Evolutionary conservation across 2,888 invertebrate species (phyloP).

Genomic region (Callyntrura guangdongensis): DNA sequence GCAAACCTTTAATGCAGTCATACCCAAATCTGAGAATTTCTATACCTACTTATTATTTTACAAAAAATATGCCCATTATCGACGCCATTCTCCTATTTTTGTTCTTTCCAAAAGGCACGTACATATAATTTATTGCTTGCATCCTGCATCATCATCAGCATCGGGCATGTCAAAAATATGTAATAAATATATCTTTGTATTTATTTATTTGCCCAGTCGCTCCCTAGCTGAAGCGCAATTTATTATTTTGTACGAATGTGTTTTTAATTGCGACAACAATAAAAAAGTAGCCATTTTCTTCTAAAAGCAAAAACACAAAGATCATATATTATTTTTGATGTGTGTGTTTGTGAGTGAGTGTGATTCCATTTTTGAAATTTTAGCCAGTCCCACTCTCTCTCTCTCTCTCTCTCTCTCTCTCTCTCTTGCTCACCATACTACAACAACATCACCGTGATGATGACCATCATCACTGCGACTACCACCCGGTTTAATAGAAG

Average conservation of each 20-base stretch:
- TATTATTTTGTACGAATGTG: conserved; percentile 26
- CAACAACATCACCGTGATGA: too few species aligned
- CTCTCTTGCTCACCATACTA: too few species aligned
- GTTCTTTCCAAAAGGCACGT: neutral
- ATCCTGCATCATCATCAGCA: neutral
- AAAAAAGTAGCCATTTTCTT: conserved; percentile 51
- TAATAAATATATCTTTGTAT: neutral
- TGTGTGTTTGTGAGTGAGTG: conserved; percentile 32
- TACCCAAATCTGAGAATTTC: too few species aligned
- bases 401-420: too few species aligned
- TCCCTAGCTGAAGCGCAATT: too few species aligned
- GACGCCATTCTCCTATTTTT: neutral
- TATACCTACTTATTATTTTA: neutral
- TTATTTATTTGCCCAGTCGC: neutral
- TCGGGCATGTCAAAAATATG: conserved; percentile 17
- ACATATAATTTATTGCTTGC: conserved; percentile 30
- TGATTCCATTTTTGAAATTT: conserved; percentile 58
- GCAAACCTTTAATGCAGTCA: neutral
- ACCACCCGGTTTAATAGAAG: conserved; percentile 44
- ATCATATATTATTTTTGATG: conserved; percentile 17
- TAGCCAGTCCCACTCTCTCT: conserved; percentile 28
- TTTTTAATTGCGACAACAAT: conserved; percentile 58
- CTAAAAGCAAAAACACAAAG: neutral
- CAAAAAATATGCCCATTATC: conserved; percentile 1
- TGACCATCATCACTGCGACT: neutral